A percentile compares a stretch with the other conserved stretches of the same genome.
Conservation (phyloP, 2,797 vertebrate species). For the Pseudochaenichthys georgianus region DNA sequence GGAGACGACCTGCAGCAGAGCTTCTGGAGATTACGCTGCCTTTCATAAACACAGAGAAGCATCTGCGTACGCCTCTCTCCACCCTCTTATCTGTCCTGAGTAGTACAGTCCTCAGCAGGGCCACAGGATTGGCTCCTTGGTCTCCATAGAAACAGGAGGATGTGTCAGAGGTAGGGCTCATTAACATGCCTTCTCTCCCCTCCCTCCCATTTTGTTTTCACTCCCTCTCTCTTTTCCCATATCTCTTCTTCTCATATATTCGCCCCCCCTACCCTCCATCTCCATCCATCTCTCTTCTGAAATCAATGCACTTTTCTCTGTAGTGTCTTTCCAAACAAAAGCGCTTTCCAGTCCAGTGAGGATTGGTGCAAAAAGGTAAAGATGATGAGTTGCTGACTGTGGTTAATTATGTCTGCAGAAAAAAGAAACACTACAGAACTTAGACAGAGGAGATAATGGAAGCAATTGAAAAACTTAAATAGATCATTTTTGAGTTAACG, state of each 20-base stretch:
- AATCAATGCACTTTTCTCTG: slow-evolving; percentile 82
- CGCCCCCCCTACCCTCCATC: not conserved
- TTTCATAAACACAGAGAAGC: slow-evolving; percentile 41
- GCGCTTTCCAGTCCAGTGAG: slow-evolving; percentile 73
- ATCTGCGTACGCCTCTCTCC: slow-evolving; percentile 66
- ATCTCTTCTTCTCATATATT: slow-evolving; percentile 55
- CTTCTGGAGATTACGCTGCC: slow-evolving; percentile 28
- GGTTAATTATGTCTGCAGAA: slow-evolving; percentile 19
- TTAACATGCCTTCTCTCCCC: slow-evolving; percentile 75
- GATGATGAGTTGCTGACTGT: slow-evolving; percentile 19
- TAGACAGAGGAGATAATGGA: not conserved
- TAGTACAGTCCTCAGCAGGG: slow-evolving; percentile 90
- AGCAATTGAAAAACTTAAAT: not conserved
- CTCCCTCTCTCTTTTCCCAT: slow-evolving; percentile 37
- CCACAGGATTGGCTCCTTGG: slow-evolving; percentile 90
- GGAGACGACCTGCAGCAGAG: slow-evolving; percentile 35
- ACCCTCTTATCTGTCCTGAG: slow-evolving; percentile 81
- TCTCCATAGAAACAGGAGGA: slow-evolving; percentile 97
- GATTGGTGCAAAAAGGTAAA: slow-evolving; percentile 43
- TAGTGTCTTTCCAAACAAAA: slow-evolving; percentile 78
- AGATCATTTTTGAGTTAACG: not conserved
- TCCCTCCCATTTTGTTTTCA: slow-evolving; percentile 68
- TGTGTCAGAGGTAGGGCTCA: slow-evolving; percentile 84
- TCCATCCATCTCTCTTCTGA: slow-evolving; percentile 36
- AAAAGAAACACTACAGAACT: not conserved